Percentiles rank a stretch among this genome's conserved stretches.
These are phyloP conservation scores for Catagonus wagneri DNA, from an alignment of 2,113 vertebrate genomes.

Conservation along the genomic window DNA sequence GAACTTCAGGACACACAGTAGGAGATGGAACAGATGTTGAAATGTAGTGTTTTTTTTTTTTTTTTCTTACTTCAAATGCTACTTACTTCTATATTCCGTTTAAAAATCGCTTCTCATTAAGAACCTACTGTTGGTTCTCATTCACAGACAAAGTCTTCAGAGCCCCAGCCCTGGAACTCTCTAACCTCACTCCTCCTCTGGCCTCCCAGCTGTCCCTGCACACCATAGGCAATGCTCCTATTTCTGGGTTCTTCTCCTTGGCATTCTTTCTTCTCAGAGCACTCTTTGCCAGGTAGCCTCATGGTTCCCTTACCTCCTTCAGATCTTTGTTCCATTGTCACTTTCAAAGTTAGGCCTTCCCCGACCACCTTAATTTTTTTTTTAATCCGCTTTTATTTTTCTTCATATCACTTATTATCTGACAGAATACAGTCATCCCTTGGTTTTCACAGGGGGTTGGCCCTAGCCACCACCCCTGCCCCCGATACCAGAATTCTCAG, in stretches of 20 bases:
- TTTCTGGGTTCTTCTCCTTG: not conserved
- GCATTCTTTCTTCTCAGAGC: not conserved
- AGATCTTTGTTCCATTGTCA: not conserved
- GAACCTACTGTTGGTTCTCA: not conserved
- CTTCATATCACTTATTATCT: not conserved
- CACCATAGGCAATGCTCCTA: not conserved
- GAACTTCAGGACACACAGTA: not conserved
- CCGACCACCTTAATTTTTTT: not conserved
- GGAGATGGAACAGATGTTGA: not conserved
- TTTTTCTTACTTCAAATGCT: not conserved
- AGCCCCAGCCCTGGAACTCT: not conserved
- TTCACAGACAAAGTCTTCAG: not conserved
- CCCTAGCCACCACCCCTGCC: not conserved
- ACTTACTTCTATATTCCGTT: not conserved
- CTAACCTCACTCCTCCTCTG: not conserved
- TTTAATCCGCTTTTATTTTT: not conserved
- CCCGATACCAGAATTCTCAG: not conserved
- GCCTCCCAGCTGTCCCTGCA: not conserved
- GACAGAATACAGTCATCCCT: not conserved
- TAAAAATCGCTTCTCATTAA: slow-evolving; percentile 5
- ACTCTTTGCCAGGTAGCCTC: not conserved
- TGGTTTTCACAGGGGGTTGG: not conserved
- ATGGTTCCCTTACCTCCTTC: not conserved
- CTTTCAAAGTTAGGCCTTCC: not conserved
- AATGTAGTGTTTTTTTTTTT: not conserved